Percentiles rank a stretch among this genome's conserved stretches.
Conservation (phyloP, 1,140 invertebrate species). For the Lordiphosa mommai region DNA sequence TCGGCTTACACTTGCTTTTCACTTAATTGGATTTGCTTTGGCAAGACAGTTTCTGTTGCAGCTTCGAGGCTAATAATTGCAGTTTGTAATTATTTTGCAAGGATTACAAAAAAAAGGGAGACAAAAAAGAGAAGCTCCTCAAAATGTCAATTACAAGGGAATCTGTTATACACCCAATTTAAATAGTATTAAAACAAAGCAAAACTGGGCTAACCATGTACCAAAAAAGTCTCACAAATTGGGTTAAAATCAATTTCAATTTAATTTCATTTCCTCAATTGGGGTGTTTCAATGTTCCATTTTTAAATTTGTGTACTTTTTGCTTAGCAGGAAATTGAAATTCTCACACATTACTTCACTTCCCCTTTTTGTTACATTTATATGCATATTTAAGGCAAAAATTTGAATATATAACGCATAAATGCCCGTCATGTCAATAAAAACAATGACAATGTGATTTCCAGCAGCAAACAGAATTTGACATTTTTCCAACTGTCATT, state of each 20-base stretch:
- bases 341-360: slow-evolving; percentile 56
- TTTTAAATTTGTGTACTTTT: slow-evolving; percentile 10
- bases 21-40: slow-evolving; percentile 74
- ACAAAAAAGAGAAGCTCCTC: slow-evolving; percentile 29
- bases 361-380: slow-evolving; percentile 51
- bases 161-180: slow-evolving; percentile 22
- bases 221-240: slow-evolving; percentile 11
- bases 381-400: slow-evolving; percentile 67
- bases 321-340: slow-evolving; percentile 64
- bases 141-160: slow-evolving; percentile 48
- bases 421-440: slow-evolving; percentile 28
- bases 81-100: slow-evolving; percentile 72
- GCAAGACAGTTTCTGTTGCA: slow-evolving; percentile 15
- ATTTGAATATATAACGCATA: slow-evolving; percentile 57
- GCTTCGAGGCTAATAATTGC: slow-evolving; percentile 66
- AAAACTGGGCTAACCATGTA: slow-evolving; percentile 9
- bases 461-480: slow-evolving; percentile 29
- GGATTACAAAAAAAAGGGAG: slow-evolving; percentile 18
- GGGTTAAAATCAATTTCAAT: slow-evolving; percentile 71
- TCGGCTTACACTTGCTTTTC: slow-evolving; percentile 74
- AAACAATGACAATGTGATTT: slow-evolving; percentile 52
- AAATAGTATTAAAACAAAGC: slow-evolving; percentile 6
- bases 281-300: no score
- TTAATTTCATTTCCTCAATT: slow-evolving; percentile 70
- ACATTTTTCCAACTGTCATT: slow-evolving; percentile 53